These are phyloP conservation scores for Dromas ardeola DNA, from an alignment of 2,113 vertebrate genomes.

Conservation along the genomic window DNA sequence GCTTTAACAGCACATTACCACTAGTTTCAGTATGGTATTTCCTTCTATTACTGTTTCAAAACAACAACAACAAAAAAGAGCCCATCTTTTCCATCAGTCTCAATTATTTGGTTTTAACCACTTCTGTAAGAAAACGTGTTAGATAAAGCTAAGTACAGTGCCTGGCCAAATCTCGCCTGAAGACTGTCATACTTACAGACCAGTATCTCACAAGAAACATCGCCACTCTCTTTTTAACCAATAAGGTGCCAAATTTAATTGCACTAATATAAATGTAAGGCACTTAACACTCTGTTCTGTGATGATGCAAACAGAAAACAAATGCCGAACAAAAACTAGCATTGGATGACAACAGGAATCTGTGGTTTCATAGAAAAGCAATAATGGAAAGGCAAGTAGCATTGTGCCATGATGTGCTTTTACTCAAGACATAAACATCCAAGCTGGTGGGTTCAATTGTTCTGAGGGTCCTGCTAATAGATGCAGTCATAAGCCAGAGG, in stretches of 20 bases:
- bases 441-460: background rate
- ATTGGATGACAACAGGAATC: background rate
- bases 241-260: background rate
- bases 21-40: background rate
- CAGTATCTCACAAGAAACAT: background rate
- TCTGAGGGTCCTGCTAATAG: background rate
- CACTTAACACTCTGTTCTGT: background rate
- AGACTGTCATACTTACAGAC: background rate
- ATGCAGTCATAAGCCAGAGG: background rate
- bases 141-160: background rate
- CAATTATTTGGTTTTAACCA: background rate
- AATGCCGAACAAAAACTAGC: background rate
- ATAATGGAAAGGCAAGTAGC: background rate
- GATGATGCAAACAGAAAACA: background rate
- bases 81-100: background rate
- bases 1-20: background rate
- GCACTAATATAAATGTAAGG: background rate
- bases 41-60: background rate
- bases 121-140: background rate
- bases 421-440: background rate
- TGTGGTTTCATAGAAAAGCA: background rate
- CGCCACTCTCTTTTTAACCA: background rate
- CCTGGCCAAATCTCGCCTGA: background rate
- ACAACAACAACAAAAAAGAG: too few relatives aligned
- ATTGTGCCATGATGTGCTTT: rapidly evolving